Evolutionary conservation across 2,888 invertebrate genomes (phyloP).

Genomic region (Drosophila rellima): DNA sequence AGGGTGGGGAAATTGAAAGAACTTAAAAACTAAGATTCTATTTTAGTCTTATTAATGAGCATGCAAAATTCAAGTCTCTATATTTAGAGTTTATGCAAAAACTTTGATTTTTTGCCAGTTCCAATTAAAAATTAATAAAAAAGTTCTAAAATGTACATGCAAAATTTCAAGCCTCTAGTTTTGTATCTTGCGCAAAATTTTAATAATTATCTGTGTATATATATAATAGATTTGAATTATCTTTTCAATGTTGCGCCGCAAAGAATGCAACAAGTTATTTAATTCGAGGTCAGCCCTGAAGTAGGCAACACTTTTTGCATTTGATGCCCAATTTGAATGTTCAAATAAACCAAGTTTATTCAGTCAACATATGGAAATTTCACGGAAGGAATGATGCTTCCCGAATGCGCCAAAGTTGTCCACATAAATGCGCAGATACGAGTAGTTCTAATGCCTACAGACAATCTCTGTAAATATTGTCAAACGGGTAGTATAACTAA

Average conservation of each 20-base stretch:
- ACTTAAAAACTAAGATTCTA: too few relatives aligned
- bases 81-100: too few relatives aligned
- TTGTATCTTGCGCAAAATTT: too few relatives aligned
- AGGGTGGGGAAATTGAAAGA: too few relatives aligned
- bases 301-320: slow-evolving; percentile 3
- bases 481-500: neutral
- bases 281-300: neutral
- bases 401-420: slow-evolving; percentile 2
- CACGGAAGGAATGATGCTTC: slow-evolving; percentile 20
- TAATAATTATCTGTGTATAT: too few relatives aligned
- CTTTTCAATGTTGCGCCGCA: neutral
- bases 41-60: too few relatives aligned
- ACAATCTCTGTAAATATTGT: slow-evolving; percentile 12
- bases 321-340: slow-evolving; percentile 24
- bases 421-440: neutral
- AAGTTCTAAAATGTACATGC: too few relatives aligned
- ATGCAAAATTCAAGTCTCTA: too few relatives aligned
- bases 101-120: too few relatives aligned
- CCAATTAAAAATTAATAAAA: too few relatives aligned
- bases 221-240: too few relatives aligned
- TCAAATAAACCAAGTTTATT: slow-evolving; percentile 36
- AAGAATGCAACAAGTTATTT: neutral
- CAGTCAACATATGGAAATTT: slow-evolving; percentile 33
- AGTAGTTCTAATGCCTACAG: neutral
- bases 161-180: too few relatives aligned